These are phyloP conservation scores for Micrastur ruficollis DNA, from an alignment of 2,797 vertebrate genomes.

Conservation along the genomic window DNA sequence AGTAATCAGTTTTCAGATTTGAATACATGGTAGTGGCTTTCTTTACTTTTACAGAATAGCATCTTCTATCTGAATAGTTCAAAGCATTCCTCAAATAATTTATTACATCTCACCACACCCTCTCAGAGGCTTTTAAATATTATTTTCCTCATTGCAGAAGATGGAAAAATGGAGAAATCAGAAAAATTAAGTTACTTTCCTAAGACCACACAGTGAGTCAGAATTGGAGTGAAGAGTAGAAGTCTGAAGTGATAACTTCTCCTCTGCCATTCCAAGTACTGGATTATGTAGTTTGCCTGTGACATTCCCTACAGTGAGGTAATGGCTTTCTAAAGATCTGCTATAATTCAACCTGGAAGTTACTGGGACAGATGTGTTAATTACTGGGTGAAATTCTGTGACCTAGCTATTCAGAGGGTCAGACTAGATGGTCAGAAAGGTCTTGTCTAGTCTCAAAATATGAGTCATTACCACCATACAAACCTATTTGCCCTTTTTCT, in stretches of 20 bases:
- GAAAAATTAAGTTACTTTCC: slow-evolving; percentile 29
- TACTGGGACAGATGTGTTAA: slow-evolving; percentile 25
- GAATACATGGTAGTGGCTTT: not conserved
- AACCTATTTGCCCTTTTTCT: not conserved
- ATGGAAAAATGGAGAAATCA: slow-evolving; percentile 42
- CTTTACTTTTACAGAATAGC: slow-evolving; percentile 21
- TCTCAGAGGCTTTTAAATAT: slow-evolving; percentile 30
- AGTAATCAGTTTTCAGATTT: slow-evolving; percentile 29
- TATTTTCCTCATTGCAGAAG: slow-evolving; percentile 12
- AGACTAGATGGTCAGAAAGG: slow-evolving; percentile 3
- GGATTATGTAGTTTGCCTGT: slow-evolving; percentile 16
- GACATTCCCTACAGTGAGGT: not conserved
- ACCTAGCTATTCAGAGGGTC: slow-evolving; percentile 29
- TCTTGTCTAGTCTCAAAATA: slow-evolving; percentile 29
- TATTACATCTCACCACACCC: slow-evolving; percentile 7
- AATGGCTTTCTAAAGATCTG: not conserved
- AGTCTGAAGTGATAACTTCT: not conserved
- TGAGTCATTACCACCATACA: not conserved
- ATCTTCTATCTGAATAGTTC: slow-evolving; percentile 50
- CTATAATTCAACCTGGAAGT: slow-evolving; percentile 36
- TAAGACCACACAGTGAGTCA: slow-evolving; percentile 43
- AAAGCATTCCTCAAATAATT: slow-evolving; percentile 57
- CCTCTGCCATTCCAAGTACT: not conserved
- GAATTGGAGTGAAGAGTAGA: not conserved
- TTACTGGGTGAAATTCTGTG: slow-evolving; percentile 36